These are phyloP conservation scores for Orthonychiurus folsomi DNA, from an alignment of 2,888 invertebrate genomes.

Conservation along the genomic window DNA sequence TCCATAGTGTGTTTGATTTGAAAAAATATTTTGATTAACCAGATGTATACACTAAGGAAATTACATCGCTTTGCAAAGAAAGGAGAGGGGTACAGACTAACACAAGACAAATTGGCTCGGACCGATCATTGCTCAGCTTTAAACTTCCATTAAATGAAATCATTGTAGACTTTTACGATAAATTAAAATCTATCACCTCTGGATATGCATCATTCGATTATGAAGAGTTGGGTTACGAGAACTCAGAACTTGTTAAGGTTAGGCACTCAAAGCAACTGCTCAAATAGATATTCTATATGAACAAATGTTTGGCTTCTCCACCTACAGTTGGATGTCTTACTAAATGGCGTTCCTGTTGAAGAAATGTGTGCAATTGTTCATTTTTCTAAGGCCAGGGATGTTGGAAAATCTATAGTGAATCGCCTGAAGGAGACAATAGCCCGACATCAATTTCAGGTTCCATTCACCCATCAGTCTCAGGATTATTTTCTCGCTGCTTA, in stretches of 20 bases:
- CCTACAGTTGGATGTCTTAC: constrained; percentile 56
- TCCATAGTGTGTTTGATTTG: too few species aligned
- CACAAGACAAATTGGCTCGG: constrained; percentile 68
- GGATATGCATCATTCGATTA: constrained; percentile 96
- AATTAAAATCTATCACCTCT: constrained; percentile 75
- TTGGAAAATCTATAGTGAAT: constrained; percentile 60
- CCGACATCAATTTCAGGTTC: constrained; percentile 67
- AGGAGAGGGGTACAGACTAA: constrained; percentile 62
- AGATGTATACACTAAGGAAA: constrained; percentile 59
- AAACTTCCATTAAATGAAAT: constrained; percentile 85
- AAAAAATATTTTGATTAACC: constrained; percentile 12
- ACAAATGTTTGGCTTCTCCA: constrained; percentile 6
- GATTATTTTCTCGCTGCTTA: constrained; percentile 14
- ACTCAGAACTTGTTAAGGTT: constrained; percentile 67
- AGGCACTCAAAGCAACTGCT: constrained; percentile 26
- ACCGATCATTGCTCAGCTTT: constrained; percentile 70
- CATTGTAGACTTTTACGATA: constrained; percentile 88
- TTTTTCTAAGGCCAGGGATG: constrained; percentile 54
- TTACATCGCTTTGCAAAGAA: constrained; percentile 65
- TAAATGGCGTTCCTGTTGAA: constrained; percentile 73
- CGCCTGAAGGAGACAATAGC: constrained; percentile 78
- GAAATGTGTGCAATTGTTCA: constrained; percentile 79
- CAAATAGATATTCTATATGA: constrained; percentile 20
- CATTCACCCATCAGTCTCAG: too few species aligned
- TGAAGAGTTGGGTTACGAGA: constrained; percentile 73